Percentiles rank a stretch among this genome's conserved stretches.
Conservation (phyloP, 2,797 vertebrate species). For the Neomorphus geoffroyi region DNA sequence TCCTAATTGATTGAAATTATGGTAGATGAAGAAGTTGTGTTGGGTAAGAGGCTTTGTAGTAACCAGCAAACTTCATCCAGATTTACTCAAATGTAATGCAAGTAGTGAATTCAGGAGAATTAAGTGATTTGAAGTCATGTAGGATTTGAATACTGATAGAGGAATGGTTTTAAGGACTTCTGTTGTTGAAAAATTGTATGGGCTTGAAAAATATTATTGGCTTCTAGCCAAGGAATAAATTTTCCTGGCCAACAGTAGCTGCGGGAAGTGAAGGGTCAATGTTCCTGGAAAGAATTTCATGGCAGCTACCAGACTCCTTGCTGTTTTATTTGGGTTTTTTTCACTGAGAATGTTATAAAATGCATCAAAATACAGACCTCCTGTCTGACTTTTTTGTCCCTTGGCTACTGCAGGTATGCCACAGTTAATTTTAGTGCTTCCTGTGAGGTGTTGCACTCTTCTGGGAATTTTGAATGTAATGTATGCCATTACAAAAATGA, state of each 20-base stretch:
- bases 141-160: neutral
- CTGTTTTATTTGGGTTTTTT: neutral
- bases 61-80: neutral
- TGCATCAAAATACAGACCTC: neutral
- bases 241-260: neutral
- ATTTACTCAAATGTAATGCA: neutral
- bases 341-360: neutral
- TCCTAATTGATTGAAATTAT: neutral
- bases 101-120: neutral
- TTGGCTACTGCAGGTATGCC: neutral
- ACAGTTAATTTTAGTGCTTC: neutral
- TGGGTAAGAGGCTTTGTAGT: neutral
- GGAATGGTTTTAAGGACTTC: neutral
- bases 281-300: neutral
- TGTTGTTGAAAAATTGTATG: neutral
- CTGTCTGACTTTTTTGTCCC: neutral
- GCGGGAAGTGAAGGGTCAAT: neutral
- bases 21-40: neutral
- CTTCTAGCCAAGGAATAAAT: neutral
- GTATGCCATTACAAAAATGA: neutral
- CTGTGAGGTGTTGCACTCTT: neutral
- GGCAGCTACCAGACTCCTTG: neutral
- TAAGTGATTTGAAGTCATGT: too few relatives aligned
- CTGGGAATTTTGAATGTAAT: neutral
- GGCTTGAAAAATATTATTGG: neutral